A percentile compares a stretch with the other conserved stretches of the same genome.
phyloP scores from a whole-genome alignment of 2,888 invertebrate genomes.

The Cephus runcator region DNA sequence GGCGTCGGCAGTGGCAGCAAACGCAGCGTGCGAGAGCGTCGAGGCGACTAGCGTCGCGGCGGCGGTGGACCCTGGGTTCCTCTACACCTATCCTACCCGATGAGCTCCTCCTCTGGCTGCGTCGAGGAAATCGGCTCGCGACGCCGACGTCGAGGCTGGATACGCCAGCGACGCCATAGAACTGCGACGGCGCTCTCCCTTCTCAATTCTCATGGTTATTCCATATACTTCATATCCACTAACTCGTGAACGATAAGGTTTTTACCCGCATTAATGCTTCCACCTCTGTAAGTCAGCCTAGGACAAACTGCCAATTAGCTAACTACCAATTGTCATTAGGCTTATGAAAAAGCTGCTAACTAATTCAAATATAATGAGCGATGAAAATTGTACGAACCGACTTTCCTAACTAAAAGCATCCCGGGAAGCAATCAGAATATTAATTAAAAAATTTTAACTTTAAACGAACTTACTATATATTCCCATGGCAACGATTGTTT shows the following conservation, averaged over 20 bases:
- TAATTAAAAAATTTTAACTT: neutral
- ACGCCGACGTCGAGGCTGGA: neutral
- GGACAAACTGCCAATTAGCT: neutral
- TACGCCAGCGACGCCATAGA: neutral
- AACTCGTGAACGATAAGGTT: neutral
- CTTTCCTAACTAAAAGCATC: neutral
- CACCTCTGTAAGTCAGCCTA: neutral
- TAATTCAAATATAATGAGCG: neutral
- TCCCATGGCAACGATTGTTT: neutral
- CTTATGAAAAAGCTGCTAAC: too few relatives aligned
- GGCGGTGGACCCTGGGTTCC: neutral
- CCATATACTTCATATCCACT: neutral
- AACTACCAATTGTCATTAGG: neutral
- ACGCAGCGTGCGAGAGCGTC: neutral
- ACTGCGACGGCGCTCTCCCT: neutral
- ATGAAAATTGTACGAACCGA: neutral
- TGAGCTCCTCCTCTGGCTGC: neutral
- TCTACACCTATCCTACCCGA: neutral
- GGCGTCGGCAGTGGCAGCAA: neutral
- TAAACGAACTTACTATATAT: neutral
- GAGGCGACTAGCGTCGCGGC: neutral
- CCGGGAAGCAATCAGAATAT: neutral
- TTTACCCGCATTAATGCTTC: neutral
- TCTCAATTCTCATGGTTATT: neutral
- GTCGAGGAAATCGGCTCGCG: neutral